These are phyloP conservation scores for Zaprionus tsacasi DNA, from an alignment of 1,140 invertebrate species.

Conservation along the genomic window DNA sequence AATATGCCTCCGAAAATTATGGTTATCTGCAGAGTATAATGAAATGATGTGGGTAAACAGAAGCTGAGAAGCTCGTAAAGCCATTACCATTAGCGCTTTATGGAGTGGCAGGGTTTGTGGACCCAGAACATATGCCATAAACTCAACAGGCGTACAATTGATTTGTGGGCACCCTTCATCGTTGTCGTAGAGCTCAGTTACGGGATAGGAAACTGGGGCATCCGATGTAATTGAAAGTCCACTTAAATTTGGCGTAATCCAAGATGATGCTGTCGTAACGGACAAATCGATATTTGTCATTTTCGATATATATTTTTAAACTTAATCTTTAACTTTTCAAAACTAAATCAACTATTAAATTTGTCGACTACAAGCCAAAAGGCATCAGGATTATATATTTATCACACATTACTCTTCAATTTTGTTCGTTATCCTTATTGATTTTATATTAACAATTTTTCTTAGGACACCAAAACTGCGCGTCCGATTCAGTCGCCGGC, in stretches of 20 bases:
- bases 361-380: neutral
- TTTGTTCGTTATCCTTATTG: neutral
- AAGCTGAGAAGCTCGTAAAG: neutral
- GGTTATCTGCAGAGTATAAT: conserved; percentile 86
- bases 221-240: conserved; percentile 22
- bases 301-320: neutral
- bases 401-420: conserved; percentile 6
- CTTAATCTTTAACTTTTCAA: neutral
- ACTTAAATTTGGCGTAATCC: conserved; percentile 21
- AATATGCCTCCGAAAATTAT: conserved; percentile 92
- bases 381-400: neutral
- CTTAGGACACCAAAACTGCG: conserved; percentile 25
- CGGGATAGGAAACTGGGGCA: conserved; percentile 1
- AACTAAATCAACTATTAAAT: neutral
- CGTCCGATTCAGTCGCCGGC: conserved; percentile 41
- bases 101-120: conserved; percentile 85
- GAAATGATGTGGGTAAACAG: neutral
- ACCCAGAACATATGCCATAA: conserved; percentile 85
- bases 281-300: conserved; percentile 24
- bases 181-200: conserved; percentile 46
- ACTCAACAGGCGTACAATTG: conserved; percentile 85
- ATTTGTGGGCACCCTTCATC: conserved; percentile 73
- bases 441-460: conserved; percentile 1
- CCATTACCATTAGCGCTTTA: conserved; percentile 82
- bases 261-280: conserved; percentile 13